A percentile compares a stretch with the other conserved stretches of the same genome.
phyloP scores from a whole-genome alignment of 2,888 invertebrate genomes.

The Chromoteleia sp. region DNA sequence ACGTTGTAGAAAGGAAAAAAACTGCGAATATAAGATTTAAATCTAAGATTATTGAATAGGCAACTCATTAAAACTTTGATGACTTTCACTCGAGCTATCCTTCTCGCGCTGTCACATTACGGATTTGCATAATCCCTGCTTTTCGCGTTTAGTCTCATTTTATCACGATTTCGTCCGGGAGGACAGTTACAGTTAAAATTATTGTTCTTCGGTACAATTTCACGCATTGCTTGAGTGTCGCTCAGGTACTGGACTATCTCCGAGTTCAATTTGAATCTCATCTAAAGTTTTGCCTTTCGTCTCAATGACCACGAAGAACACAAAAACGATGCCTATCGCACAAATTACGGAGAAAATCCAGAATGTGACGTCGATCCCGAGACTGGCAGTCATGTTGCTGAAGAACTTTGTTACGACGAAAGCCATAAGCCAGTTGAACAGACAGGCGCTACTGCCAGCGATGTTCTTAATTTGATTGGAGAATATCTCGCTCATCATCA shows the following conservation, averaged over 20 bases:
- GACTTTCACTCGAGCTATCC: slow-evolving; percentile 40
- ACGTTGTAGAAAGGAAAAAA: slow-evolving; percentile 1
- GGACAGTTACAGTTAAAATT: slow-evolving; percentile 40
- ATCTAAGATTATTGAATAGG: slow-evolving; percentile 23
- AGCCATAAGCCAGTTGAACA: slow-evolving; percentile 93
- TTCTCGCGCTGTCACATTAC: slow-evolving; percentile 23
- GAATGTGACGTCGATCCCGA: slow-evolving; percentile 89
- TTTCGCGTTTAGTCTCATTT: slow-evolving; percentile 50
- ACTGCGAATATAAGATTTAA: slow-evolving; percentile 24
- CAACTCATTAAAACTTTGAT: slow-evolving; percentile 44
- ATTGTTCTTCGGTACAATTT: slow-evolving; percentile 48
- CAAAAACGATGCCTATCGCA: slow-evolving; percentile 88
- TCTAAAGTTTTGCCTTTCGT: slow-evolving; percentile 85
- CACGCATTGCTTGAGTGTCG: slow-evolving; percentile 37
- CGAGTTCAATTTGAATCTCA: slow-evolving; percentile 84
- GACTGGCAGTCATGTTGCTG: slow-evolving; percentile 85
- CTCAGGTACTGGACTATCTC: slow-evolving; percentile 57
- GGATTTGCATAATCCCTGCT: slow-evolving; percentile 40
- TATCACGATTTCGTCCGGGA: slow-evolving; percentile 49
- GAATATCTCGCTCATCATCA: slow-evolving; percentile 93
- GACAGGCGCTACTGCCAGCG: slow-evolving; percentile 91
- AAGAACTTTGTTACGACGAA: slow-evolving; percentile 93
- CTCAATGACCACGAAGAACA: slow-evolving; percentile 88
- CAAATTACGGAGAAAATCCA: slow-evolving; percentile 91
- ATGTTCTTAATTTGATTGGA: slow-evolving; percentile 91